Percentiles rank a stretch among this genome's conserved stretches.
Evolutionary conservation across 2,888 invertebrate species (phyloP).

Genomic region (Orgyia antiqua): DNA sequence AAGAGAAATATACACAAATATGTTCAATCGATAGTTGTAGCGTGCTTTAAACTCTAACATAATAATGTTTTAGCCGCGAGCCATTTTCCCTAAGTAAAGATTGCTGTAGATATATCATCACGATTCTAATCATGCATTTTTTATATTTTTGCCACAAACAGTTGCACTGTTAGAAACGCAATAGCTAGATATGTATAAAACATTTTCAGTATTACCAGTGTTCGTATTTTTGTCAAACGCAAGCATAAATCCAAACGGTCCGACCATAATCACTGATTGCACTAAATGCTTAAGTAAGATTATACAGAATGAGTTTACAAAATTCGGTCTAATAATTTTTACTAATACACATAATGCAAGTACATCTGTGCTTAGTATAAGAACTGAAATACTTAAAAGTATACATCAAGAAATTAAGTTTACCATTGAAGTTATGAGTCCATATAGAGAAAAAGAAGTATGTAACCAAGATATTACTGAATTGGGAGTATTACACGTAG

Average conservation of each 20-base stretch:
- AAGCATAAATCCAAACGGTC: constrained; percentile 40
- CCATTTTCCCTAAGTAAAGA: constrained; percentile 14
- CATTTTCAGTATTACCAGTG: constrained; percentile 18
- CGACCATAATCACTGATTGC: constrained; percentile 45
- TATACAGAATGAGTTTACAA: constrained; percentile 38
- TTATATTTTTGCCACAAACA: neutral
- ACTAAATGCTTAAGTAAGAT: constrained; percentile 41
- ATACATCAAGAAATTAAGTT: constrained; percentile 36
- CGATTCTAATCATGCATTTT: constrained; percentile 9
- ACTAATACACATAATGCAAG: constrained; percentile 39
- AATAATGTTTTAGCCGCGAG: no score
- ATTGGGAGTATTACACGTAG: constrained; percentile 30
- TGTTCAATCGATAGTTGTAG: no score
- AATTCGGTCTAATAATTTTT: constrained; percentile 47
- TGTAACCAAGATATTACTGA: constrained; percentile 30
- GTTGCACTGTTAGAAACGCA: constrained; percentile 6
- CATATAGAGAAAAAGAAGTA: constrained; percentile 31
- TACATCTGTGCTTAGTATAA: constrained; percentile 35
- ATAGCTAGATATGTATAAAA: constrained; percentile 4
- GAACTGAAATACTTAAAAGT: constrained; percentile 34
- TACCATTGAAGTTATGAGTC: constrained; percentile 37
- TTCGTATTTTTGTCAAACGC: constrained; percentile 16
- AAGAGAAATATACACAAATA: no score
- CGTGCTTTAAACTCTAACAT: no score
- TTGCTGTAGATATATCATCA: constrained; percentile 32